phyloP scores from a whole-genome alignment of 2,113 vertebrate genomes.

The Toxotes chatareus region DNA sequence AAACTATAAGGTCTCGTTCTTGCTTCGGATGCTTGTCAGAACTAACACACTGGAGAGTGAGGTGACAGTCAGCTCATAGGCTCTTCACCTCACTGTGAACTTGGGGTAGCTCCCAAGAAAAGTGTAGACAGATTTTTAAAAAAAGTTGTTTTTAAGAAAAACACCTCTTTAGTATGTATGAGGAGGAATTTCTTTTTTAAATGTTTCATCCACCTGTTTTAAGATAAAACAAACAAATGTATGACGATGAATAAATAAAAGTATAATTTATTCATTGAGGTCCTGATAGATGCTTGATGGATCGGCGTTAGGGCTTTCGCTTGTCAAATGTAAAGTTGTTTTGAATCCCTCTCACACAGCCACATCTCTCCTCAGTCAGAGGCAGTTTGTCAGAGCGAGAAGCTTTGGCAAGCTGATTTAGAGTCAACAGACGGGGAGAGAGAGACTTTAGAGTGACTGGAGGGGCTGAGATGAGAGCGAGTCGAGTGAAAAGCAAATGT shows the following conservation, averaged over 20 bases:
- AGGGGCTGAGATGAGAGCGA: constrained; percentile 70
- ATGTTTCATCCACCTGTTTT: not conserved
- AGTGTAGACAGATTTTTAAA: not conserved
- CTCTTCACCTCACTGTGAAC: not conserved
- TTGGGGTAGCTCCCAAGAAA: not conserved
- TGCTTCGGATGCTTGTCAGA: constrained; percentile 23
- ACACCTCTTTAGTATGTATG: not conserved
- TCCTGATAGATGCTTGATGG: constrained; percentile 21
- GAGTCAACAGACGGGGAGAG: constrained; percentile 69
- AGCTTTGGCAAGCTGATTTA: constrained; percentile 62
- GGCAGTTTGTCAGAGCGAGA: constrained; percentile 54
- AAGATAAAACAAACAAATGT: constrained; percentile 2
- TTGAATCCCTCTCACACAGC: constrained; percentile 48
- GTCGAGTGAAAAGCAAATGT: constrained; percentile 73
- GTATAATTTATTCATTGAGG: constrained; percentile 52
- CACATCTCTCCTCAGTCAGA: constrained; percentile 47
- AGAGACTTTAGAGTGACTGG: constrained; percentile 57
- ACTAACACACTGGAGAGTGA: not conserved
- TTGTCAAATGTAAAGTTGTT: not conserved
- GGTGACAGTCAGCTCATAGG: not conserved
- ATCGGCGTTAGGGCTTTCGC: constrained; percentile 34
- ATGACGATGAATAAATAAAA: constrained; percentile 20
- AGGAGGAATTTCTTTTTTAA: not conserved
- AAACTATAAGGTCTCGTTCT: constrained; percentile 18
- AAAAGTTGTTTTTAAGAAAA: not conserved